Percentiles rank a stretch among this genome's conserved stretches.
Conservation (phyloP, 2,888 invertebrate genomes). For the Hemistola chrysoprasaria region DNA sequence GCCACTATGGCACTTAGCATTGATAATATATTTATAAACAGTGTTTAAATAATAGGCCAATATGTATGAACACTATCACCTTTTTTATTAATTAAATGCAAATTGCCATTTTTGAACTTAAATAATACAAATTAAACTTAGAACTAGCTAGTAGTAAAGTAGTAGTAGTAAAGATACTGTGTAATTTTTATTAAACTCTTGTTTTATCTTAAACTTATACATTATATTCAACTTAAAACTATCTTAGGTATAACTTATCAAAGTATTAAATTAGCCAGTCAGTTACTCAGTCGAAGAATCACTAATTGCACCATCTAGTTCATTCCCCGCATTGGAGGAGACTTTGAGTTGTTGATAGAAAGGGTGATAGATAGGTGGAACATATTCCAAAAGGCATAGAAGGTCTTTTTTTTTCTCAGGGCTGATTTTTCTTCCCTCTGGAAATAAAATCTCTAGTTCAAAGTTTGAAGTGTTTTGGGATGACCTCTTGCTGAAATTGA, state of each 20-base stretch:
- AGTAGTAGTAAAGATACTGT: constrained; percentile 1
- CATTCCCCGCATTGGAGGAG: constrained; percentile 1
- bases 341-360: constrained; percentile 1
- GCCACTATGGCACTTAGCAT: constrained; percentile 10
- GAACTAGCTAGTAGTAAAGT: constrained; percentile 2
- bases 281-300: constrained; percentile 19
- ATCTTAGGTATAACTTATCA: constrained; percentile 1
- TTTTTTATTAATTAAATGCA: constrained; percentile 4
- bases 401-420: constrained; percentile 12
- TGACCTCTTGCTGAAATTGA: constrained; percentile 25
- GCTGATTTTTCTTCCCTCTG: constrained; percentile 18
- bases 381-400: constrained; percentile 10
- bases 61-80: constrained; percentile 1
- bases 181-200: constrained; percentile 1
- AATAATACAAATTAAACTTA: constrained; percentile 4
- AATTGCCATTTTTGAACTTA: too few species aligned
- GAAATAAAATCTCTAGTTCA: constrained; percentile 19
- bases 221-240: constrained; percentile 1
- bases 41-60: constrained; percentile 4
- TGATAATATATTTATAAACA: constrained; percentile 9
- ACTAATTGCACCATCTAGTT: constrained; percentile 4
- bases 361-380: constrained; percentile 10
- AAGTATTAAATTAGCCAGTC: constrained; percentile 20
- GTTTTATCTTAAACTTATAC: constrained; percentile 1
- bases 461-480: constrained; percentile 11